Evolutionary conservation across 2,888 invertebrate genomes (phyloP).

Genomic region (Lissocephala sabroskyi): DNA sequence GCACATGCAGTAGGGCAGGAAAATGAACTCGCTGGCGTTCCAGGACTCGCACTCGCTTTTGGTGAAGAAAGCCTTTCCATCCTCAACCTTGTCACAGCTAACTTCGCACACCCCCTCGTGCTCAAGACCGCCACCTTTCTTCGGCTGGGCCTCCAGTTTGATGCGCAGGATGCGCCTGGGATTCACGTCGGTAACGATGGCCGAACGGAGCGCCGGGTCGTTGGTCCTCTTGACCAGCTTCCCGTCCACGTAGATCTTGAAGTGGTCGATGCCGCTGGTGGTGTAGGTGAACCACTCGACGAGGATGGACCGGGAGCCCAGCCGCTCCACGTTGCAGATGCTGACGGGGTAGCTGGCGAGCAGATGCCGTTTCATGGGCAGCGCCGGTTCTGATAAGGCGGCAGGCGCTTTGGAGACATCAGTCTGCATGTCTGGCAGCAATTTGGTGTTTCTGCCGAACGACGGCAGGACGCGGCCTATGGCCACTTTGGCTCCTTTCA

Average conservation of each 20-base stretch:
- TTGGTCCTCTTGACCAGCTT: constrained; percentile 23
- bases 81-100: constrained; percentile 17
- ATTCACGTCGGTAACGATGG: constrained; percentile 37
- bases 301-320: constrained; percentile 23
- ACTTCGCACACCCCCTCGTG: constrained; percentile 23
- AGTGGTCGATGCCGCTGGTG: constrained; percentile 26
- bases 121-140: constrained; percentile 3
- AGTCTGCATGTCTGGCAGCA: too few species aligned
- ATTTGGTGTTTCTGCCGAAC: too few species aligned
- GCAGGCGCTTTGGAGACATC: too few species aligned
- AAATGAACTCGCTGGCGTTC: constrained; percentile 42
- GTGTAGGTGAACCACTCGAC: constrained; percentile 44
- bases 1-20: constrained; percentile 28
- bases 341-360: constrained; percentile 36
- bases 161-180: constrained; percentile 20
- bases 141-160: constrained; percentile 24
- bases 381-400: too few species aligned
- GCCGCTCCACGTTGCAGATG: constrained; percentile 21
- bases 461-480: too few species aligned
- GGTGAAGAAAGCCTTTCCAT: constrained; percentile 9
- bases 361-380: too few species aligned
- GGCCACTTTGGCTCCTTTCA: too few species aligned
- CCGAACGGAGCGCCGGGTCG: constrained; percentile 13
- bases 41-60: constrained; percentile 22
- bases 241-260: constrained; percentile 35